Percentiles rank a stretch among this genome's conserved stretches.
phyloP scores from a whole-genome alignment of 2,113 vertebrate species.

The Numenius arquata region DNA sequence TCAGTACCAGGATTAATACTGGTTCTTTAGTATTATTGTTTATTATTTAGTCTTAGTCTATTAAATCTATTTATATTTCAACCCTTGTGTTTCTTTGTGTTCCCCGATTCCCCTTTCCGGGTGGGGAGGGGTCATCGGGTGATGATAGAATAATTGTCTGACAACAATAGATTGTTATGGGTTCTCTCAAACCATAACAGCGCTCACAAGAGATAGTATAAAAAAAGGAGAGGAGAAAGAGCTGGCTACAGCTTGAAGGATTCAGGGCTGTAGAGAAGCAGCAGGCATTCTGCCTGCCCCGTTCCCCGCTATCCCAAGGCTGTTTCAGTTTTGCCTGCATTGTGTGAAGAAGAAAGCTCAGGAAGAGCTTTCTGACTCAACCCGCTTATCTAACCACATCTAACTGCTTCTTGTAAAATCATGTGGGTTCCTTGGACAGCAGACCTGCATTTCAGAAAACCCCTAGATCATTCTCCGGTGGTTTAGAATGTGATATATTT shows the following conservation, averaged over 20 bases:
- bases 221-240: background rate
- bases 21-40: too few relatives aligned
- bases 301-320: background rate
- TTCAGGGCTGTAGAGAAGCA: background rate
- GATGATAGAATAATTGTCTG: too few relatives aligned
- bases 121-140: too few relatives aligned
- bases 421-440: background rate
- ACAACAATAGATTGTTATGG: too few relatives aligned
- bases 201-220: background rate
- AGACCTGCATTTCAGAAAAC: background rate
- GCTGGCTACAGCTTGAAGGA: background rate
- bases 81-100: too few relatives aligned
- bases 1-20: too few relatives aligned
- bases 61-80: too few relatives aligned
- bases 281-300: background rate
- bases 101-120: too few relatives aligned
- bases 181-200: too few relatives aligned
- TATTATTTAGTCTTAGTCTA: too few relatives aligned
- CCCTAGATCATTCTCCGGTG: rapidly evolving
- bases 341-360: background rate
- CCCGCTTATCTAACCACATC: background rate
- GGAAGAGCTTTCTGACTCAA: background rate
- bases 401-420: background rate
- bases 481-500: background rate
- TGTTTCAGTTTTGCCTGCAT: background rate